A percentile compares a stretch with the other conserved stretches of the same genome.
Conservation (phyloP, 2,113 vertebrate species). For the Gasterosteus aculeatus region DNA sequence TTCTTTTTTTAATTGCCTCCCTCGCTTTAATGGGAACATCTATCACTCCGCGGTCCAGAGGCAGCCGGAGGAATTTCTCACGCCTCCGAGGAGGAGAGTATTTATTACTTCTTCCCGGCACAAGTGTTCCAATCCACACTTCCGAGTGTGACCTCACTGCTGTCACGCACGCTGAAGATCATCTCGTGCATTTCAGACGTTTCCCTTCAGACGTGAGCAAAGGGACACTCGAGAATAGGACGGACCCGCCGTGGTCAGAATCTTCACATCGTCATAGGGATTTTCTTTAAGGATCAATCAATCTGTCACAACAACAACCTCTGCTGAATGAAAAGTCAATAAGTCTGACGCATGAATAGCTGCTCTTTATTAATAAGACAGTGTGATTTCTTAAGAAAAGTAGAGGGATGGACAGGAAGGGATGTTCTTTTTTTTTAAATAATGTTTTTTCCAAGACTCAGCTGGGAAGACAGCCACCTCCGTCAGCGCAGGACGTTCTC, state of each 20-base stretch:
- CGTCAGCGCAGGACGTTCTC: not conserved
- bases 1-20: constrained; percentile 74
- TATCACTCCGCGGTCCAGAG: constrained; percentile 58
- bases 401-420: not conserved
- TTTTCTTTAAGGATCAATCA: constrained; percentile 17
- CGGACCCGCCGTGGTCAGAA: constrained; percentile 24
- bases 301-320: constrained; percentile 27
- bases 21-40: constrained; percentile 72
- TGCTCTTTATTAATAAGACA: not conserved
- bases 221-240: not conserved
- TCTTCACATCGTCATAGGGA: constrained; percentile 32
- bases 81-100: constrained; percentile 30
- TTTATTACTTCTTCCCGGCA: constrained; percentile 37
- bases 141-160: constrained; percentile 5
- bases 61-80: constrained; percentile 50
- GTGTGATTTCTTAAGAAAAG: not conserved
- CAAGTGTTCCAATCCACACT: constrained; percentile 23
- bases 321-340: constrained; percentile 1
- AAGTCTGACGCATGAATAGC: not conserved
- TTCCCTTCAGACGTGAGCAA: not conserved
- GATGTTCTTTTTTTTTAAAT: not conserved
- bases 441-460: not conserved
- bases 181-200: constrained; percentile 11
- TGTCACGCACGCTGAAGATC: constrained; percentile 22
- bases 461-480: not conserved